These are phyloP conservation scores for Taxidea taxus DNA, from an alignment of 2,113 vertebrate species.

Conservation along the genomic window DNA sequence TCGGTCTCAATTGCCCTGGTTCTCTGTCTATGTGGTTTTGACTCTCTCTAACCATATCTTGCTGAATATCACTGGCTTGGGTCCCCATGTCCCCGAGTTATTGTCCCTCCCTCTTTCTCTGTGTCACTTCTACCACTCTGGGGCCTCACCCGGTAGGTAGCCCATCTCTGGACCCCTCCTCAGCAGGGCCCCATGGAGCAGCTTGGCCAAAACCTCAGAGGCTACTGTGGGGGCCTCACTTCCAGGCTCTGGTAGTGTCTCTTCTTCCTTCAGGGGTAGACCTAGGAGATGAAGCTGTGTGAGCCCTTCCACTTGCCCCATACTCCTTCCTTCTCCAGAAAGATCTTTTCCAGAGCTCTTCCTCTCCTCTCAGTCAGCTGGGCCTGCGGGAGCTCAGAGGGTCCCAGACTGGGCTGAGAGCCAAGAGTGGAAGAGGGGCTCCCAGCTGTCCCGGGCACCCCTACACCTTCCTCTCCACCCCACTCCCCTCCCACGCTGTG, in stretches of 20 bases:
- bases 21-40: neutral
- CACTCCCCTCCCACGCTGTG: neutral
- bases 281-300: conserved; percentile 77
- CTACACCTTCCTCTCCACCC: neutral
- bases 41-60: neutral
- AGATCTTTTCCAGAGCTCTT: neutral
- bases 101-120: neutral
- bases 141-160: conserved; percentile 82
- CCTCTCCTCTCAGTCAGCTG: neutral
- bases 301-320: neutral
- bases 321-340: neutral
- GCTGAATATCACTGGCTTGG: neutral
- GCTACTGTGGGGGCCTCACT: conserved; percentile 65
- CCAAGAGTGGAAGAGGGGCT: conserved; percentile 19
- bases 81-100: neutral
- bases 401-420: conserved; percentile 43
- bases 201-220: conserved; percentile 81
- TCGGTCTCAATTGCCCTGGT: neutral
- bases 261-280: conserved; percentile 83
- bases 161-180: conserved; percentile 87
- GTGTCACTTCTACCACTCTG: neutral
- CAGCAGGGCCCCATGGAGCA: conserved; percentile 89
- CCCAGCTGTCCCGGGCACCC: neutral
- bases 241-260: conserved; percentile 58
- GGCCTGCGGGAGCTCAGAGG: neutral